These are phyloP conservation scores for Glaucidium brasilianum DNA, from an alignment of 2,113 vertebrate genomes.

Conservation along the genomic window DNA sequence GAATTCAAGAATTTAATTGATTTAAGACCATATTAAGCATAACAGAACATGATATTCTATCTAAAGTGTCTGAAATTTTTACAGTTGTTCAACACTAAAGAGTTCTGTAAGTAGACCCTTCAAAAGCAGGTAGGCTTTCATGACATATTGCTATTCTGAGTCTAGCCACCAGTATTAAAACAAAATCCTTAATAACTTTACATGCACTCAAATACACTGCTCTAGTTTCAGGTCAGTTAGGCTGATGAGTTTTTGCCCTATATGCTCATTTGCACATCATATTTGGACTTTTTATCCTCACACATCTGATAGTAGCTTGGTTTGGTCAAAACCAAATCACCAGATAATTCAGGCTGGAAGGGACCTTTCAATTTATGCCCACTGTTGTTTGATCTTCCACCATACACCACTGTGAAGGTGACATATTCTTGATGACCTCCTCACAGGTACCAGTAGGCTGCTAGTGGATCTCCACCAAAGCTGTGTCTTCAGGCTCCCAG, in stretches of 20 bases:
- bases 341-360: neutral
- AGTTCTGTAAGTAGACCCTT: neutral
- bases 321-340: neutral
- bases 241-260: neutral
- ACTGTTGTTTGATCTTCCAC: neutral
- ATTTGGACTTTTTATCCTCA: neutral
- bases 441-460: neutral
- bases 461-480: too few species aligned
- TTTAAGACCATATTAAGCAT: neutral
- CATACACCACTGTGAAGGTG: neutral
- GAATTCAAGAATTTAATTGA: neutral
- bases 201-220: neutral
- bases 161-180: neutral
- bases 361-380: neutral
- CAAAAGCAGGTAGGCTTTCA: neutral
- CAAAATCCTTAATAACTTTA: neutral
- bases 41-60: neutral
- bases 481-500: neutral
- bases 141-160: neutral
- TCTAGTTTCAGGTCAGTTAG: neutral
- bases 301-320: neutral
- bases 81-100: neutral
- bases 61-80: neutral
- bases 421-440: neutral
- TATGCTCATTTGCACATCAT: neutral